Evolutionary conservation across 2,797 vertebrate genomes (phyloP), one percentile per base, ranked within the genome.

Genomic region (Triplophysa bombifrons): DNA sequence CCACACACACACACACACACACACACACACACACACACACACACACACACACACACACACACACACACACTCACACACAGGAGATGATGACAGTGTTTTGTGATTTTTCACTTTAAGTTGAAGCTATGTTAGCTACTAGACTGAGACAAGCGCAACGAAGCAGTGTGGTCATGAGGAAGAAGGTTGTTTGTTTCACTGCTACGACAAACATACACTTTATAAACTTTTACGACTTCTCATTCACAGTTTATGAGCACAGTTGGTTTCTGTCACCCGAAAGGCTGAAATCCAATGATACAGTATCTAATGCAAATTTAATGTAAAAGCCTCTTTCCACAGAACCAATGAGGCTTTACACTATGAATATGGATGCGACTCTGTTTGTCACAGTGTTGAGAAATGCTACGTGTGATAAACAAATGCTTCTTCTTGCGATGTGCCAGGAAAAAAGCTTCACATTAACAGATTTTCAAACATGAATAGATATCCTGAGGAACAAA

Each of bases 251-350:
- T 81, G 73, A 84, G 76, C 82, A 87, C 84, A 84, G 81, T 80
- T 72, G 74, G 84, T 58, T 84, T 85, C 76, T 74, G 78, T 83
- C 72, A 68, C 81, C 80, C 68, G n/a, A 83, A 83, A 78, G 79
- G 68, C 81, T 75, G 70, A 82, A 85, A 85, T 84, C 78, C 82
- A 85, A 78, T 80, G 80, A 85, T 82, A 85, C 82, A 85, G 80
- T 78, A 84, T 84, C 82, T 84, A 83, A 85, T 85, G 80, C 75
- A 87, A 85, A 87, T 87, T 83, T 83, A 83, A 84, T 84, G 82
- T 84, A 85, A 78, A 82, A 84, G 65, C 80, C 77, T 83, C 74
- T 81, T 78, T 78, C 80, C 76, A 46, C 79, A 76, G 72, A 87
- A 77, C 78, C 82, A 87, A 85, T 87, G 86, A 85, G 84, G 80